Evolutionary conservation across 2,888 invertebrate species (phyloP).

Genomic region (Hydropsyche betteni): DNA sequence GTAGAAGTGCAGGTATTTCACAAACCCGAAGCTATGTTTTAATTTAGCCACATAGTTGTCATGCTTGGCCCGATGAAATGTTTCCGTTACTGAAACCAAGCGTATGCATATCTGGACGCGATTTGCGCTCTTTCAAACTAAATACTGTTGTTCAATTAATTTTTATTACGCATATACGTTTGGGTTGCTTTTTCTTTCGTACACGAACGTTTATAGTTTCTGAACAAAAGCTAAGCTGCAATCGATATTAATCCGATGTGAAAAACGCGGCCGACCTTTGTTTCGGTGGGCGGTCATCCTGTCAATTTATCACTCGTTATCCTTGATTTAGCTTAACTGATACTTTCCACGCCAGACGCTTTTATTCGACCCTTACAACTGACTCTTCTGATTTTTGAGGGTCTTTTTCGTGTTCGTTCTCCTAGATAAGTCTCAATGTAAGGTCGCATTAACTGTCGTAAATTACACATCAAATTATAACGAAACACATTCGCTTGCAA

Average conservation of each 20-base stretch:
- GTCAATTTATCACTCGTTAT: constrained; percentile 33
- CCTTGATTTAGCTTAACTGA: constrained; percentile 33
- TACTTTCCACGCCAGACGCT: constrained; percentile 32
- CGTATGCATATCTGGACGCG: too few relatives aligned
- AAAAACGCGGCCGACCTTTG: constrained; percentile 27
- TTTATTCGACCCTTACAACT: constrained; percentile 26
- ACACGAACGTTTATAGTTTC: too few relatives aligned
- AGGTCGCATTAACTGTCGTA: constrained; percentile 11
- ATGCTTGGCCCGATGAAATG: background rate
- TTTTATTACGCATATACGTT: too few relatives aligned
- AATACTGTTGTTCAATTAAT: too few relatives aligned
- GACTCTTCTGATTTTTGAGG: background rate
- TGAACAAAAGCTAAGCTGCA: background rate
- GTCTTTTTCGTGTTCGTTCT: background rate
- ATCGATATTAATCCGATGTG: constrained; percentile 11
- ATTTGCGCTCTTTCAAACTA: too few relatives aligned
- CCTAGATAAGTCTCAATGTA: constrained; percentile 24
- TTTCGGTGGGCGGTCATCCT: constrained; percentile 31
- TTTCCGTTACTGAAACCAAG: background rate
- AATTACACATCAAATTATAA: constrained; percentile 1
- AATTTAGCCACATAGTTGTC: constrained; percentile 49
- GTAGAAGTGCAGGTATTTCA: constrained; percentile 44
- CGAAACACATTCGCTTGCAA: too few relatives aligned
- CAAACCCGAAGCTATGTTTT: constrained; percentile 45
- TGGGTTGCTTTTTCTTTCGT: too few relatives aligned